phyloP scores from a whole-genome alignment of 2,113 vertebrate species.

The Propithecus coquereli region DNA sequence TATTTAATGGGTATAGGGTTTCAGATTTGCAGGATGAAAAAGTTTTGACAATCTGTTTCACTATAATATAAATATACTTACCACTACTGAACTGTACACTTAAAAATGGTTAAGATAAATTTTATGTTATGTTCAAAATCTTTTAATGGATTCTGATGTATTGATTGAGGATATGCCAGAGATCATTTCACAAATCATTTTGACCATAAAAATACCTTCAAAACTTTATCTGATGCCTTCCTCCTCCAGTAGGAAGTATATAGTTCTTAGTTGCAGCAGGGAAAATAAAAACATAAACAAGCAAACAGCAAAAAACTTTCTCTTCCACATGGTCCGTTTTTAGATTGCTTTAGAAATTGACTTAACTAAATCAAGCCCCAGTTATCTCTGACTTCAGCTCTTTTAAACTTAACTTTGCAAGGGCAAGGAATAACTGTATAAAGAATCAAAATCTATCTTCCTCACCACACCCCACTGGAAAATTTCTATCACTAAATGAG shows the following conservation, averaged over 20 bases:
- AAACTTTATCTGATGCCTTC: neutral
- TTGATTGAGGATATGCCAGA: neutral
- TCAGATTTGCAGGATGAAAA: neutral
- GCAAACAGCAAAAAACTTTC: neutral
- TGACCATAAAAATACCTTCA: neutral
- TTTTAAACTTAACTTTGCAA: neutral
- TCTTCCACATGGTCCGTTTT: neutral
- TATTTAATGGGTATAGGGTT: neutral
- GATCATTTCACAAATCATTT: neutral
- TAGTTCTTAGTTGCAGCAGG: neutral
- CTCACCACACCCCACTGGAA: neutral
- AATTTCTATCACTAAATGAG: neutral
- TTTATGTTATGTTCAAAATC: conserved; percentile 74
- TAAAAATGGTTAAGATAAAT: conserved; percentile 46
- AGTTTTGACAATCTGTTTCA: neutral
- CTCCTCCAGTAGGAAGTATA: neutral
- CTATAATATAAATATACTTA: conserved; percentile 36
- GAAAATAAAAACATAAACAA: neutral
- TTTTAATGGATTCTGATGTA: neutral
- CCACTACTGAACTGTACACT: neutral
- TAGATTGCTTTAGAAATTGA: neutral
- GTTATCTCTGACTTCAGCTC: neutral
- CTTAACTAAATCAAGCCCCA: neutral
- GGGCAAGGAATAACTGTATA: neutral
- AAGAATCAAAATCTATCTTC: neutral